These are phyloP conservation scores for Clusia tigrina DNA, from an alignment of 2,888 invertebrate species.

Conservation along the genomic window DNA sequence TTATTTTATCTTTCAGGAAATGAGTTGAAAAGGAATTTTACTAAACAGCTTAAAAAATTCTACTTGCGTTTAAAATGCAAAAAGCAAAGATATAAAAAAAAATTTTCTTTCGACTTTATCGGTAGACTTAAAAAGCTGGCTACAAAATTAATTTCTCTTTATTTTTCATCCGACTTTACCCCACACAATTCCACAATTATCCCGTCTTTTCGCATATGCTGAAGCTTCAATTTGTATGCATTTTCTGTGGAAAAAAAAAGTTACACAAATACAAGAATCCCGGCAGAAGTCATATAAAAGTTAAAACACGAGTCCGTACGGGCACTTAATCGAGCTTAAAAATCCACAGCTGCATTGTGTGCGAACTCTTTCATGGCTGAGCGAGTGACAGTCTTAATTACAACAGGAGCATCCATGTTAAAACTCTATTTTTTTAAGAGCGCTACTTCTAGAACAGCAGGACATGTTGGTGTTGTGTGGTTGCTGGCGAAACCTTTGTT, in stretches of 20 bases:
- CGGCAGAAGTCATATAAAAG: slow-evolving; percentile 7
- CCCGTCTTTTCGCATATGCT: slow-evolving; percentile 20
- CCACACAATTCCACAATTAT: slow-evolving; percentile 31
- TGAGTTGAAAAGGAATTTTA: neutral
- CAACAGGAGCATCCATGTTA: slow-evolving; percentile 33
- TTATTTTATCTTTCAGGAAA: neutral
- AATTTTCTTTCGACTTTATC: neutral
- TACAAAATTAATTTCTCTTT: neutral
- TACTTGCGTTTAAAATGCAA: neutral
- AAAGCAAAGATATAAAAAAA: neutral
- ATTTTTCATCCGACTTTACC: slow-evolving; percentile 20
- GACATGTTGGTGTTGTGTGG: neutral
- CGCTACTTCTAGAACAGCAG: neutral
- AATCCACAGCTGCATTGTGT: slow-evolving; percentile 24
- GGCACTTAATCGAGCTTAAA: slow-evolving; percentile 43
- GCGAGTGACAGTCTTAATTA: slow-evolving; percentile 53
- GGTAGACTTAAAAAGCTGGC: neutral
- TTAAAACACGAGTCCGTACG: slow-evolving; percentile 29
- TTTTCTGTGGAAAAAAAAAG: neutral
- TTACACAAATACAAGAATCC: slow-evolving; percentile 10
- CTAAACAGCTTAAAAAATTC: neutral
- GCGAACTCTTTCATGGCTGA: slow-evolving; percentile 30
- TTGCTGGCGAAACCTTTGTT: neutral
- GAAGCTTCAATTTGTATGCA: slow-evolving; percentile 13
- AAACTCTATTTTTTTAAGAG: neutral